Evolutionary conservation across 2,113 vertebrate genomes (phyloP), one percentile per base, ranked within the genome.

Genomic region (Narcine bancroftii): DNA sequence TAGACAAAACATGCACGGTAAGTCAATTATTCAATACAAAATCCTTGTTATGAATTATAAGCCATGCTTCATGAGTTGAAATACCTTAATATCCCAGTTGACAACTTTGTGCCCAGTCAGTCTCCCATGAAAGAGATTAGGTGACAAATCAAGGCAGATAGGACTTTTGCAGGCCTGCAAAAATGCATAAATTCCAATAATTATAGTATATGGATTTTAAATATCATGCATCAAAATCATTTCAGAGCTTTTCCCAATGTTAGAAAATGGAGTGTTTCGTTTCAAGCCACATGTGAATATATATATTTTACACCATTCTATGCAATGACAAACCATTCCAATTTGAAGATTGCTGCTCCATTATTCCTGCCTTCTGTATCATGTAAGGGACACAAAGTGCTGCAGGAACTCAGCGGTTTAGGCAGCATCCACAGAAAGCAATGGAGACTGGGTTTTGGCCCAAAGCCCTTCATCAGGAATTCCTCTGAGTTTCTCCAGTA

Each of bases 71-170:
- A 53, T 29, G 15, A 26, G 77, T 1, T 36, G 24, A 87, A 76
- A 93, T 95, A 99, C 99, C 97, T 99, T 99, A 92, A 99, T 96
- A 85, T 99, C 98, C 99, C 99, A 99, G 95, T 99, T 99, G 79
- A 99, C 97, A 1, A 99, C 97, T 96, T 99, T 99, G 94, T 98
- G 99, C 93, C 99, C 99, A n/a, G 99, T 99, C 94, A 99, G 95
- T 89, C 99, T 97, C 93, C 99, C 99, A 56, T 99, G 98, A 83
- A 99, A 95, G 95, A 95, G 94, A 95, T 99, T 99, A 83, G 96
- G 93, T 83, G 99, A 99, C 93, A 99, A 95, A 93, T 99, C 99
- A 92, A 99, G 96, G 93, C 99, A 99, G 95, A 99, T 99, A 11
- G 97, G 97, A 93, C 97, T 99, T 95, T 95, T 97, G 93, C 98